These are phyloP conservation scores for Carassius auratus DNA, from an alignment of 2,113 vertebrate species.

Conservation along the genomic window DNA sequence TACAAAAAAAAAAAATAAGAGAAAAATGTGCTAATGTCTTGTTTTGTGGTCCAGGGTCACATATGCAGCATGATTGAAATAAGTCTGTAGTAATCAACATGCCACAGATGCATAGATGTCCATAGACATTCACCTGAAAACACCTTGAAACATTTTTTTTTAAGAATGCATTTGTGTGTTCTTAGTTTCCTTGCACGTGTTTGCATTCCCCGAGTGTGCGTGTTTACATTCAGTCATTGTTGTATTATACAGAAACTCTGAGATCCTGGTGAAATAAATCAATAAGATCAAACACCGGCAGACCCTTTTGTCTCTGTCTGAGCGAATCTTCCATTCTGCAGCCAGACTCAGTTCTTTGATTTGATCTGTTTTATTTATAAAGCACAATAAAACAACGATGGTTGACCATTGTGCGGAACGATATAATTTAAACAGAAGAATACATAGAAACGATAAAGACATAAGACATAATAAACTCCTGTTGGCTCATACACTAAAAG, in stretches of 20 bases:
- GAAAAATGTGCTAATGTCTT: too few relatives aligned
- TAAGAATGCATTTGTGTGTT: not conserved
- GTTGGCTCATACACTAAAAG: too few relatives aligned
- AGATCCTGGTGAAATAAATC: constrained; percentile 32
- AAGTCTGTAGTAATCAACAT: not conserved
- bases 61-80: not conserved
- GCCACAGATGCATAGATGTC: not conserved
- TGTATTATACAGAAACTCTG: not conserved
- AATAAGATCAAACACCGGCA: constrained; percentile 39
- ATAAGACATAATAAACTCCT: too few relatives aligned
- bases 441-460: too few relatives aligned
- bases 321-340: not conserved
- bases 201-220: not conserved
- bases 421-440: too few relatives aligned
- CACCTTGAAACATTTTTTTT: too few relatives aligned
- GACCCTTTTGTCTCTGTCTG: not conserved
- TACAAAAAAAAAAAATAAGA: too few relatives aligned
- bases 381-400: too few relatives aligned
- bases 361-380: too few relatives aligned
- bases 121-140: not conserved
- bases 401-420: too few relatives aligned
- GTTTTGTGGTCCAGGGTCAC: too few relatives aligned
- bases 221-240: not conserved
- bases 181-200: not conserved
- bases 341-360: not conserved